Evolutionary conservation across 2,113 vertebrate genomes (phyloP), one percentile per base, ranked within the genome.

Genomic region (Halichoerus grypus): DNA sequence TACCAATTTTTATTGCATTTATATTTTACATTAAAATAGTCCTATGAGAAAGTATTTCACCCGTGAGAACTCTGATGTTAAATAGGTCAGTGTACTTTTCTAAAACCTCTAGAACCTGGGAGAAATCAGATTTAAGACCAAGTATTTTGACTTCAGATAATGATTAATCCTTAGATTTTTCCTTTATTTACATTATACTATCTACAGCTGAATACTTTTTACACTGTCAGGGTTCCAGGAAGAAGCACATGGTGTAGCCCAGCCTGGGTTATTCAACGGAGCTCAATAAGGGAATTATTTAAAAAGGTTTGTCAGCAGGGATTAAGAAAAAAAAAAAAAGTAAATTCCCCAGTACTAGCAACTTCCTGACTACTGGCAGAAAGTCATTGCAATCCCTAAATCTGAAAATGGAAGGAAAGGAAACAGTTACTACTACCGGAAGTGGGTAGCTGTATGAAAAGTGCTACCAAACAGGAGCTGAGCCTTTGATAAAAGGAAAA

Each of bases 41-140:
- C 28, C 19, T 85, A 7, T 88, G 26, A 85, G 46, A 59, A 90
- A 81, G 0, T 46, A 55, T 88, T 90, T 91, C 2, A n/a, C 15
- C 11, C 63, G 82, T 89, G 21, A 61, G 33, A 93, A 95, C 91
- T 85, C 12, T 33, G 69, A 96, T 55, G 5, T 33, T n/a, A 55
- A 4, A 76, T 7, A 94, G 16, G 0, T 88, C 36, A 65, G 22
- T 77, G n/a, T 87, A 61, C 22, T 83, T 79, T 22, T 33, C 26
- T 57, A 81, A 93, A 87, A 71, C 15, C 59, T 74, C 16, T 80
- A 79, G 51, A 91, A 95, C 49, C 33, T 74, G 12, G 8, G 9
- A 85, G 19, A 84, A 61, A 82, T 57, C 19, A 88, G 4, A 93
- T 72, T 85, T 59, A 69, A 93, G 61, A 93, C 14, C 10, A 69